Evolutionary conservation across 2,888 invertebrate genomes (phyloP), one percentile per base, ranked within the genome.

Genomic region (Loripinus fragilis): DNA sequence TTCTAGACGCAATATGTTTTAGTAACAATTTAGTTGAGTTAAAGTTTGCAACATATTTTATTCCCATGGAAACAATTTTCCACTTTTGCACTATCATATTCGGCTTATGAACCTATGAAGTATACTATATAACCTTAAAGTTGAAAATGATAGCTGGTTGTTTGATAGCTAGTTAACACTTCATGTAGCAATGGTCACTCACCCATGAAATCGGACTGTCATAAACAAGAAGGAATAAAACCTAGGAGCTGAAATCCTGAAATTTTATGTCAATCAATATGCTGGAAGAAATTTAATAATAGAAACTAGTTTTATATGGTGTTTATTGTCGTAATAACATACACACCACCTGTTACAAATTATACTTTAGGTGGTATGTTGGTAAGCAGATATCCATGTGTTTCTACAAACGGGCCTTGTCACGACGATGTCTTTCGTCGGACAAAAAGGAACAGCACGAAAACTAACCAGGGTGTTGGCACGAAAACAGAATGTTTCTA

Each of bases 341-440:
- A 60, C 60, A 33, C 3, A 60, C 33, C 60, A 60, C 60, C 60
- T 60, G 60, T 60, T 60, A 60, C 60, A 60, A 60, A 60, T 60
- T 60, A 60, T 60, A 60, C 60, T 33, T 30, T 33, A 60, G 60
- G 60, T 60, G 60, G 33, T 60, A 33, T 33, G 15, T 20, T 5
- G 20, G 60, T 17, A 60, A 60, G 5, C 2, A 8, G 33, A 60
- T 60, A 60, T 15, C 60, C 60, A 17, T 60, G 33, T 60, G 60
- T 52, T 20, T 5, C 23, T 23, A 7, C n/a, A 25, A 25, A 25
- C 25, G 25, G 25, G 15, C 7, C 45, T 8, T 17, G 20, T 20
- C 38, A 38, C 12, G 38, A 38, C 12, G 5, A 38, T 8, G 12
- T 12, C 38, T 5, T 5, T 38, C 38, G 5, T 38, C 38, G 7